Evolutionary conservation across 2,888 invertebrate species (phyloP).

Genomic region (Thereva unica): DNA sequence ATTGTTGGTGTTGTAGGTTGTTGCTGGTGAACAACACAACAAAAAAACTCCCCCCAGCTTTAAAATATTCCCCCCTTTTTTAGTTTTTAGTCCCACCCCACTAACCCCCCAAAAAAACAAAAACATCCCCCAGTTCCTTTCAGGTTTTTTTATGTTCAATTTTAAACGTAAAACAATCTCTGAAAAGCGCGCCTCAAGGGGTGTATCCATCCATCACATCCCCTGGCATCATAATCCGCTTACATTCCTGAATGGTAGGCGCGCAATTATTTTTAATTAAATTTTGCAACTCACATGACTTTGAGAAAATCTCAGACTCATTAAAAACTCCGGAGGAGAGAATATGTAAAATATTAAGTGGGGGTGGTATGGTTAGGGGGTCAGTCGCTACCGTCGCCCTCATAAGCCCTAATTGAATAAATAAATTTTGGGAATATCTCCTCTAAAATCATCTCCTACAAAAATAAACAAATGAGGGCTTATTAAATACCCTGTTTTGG

Average conservation of each 20-base stretch:
- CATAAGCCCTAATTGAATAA: not conserved
- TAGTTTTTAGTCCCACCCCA: too few species aligned
- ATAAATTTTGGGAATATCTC: not conserved
- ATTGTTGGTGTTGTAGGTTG: too few species aligned
- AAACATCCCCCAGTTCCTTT: too few species aligned
- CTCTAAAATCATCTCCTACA: not conserved
- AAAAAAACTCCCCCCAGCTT: too few species aligned
- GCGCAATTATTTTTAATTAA: slow-evolving; percentile 5
- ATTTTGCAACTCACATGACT: slow-evolving; percentile 5
- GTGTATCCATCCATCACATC: not conserved
- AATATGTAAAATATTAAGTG: not conserved
- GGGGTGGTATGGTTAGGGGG: not conserved
- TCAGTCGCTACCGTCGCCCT: not conserved
- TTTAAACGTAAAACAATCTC: not conserved
- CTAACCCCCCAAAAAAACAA: too few species aligned
- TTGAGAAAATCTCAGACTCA: slow-evolving; percentile 1
- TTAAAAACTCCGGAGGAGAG: not conserved
- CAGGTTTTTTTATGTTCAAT: too few species aligned
- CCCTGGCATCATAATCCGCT: not conserved
- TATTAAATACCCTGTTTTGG: too few species aligned
- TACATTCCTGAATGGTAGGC: slow-evolving; percentile 1
- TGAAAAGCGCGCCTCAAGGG: not conserved
- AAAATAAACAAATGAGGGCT: not conserved
- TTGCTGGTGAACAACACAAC: too few species aligned
- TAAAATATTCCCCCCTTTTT: too few species aligned